Base-by-base conservation (phyloP, 2,797 vertebrate genomes). In the Acrossocheilus wenchowensis region DNA sequence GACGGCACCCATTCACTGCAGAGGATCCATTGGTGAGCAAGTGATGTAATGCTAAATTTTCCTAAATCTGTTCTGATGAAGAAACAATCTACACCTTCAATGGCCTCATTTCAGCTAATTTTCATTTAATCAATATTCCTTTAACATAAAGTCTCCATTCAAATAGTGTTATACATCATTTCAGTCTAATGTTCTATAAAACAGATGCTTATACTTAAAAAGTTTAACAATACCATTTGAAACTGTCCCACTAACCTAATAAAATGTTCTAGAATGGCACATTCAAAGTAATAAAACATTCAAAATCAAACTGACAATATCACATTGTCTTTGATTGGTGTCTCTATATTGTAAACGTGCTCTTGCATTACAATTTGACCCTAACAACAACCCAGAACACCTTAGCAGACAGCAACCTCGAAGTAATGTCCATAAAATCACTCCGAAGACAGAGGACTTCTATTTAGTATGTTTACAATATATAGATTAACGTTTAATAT, bases 351-450 rank as follows among this genome's bases (percentile, higher is more conserved):
- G 12, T 8, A 68, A 68, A 68, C 6, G 6, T 15, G 2, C 14
- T 34, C 26, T 68, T 43, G 4, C 43, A 50, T 50, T 50, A 10
- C n/a, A 74, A 10, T 50, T 74, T 11, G 45, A 50, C 45, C 43
- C 45, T 30, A 50, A 45, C 72, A 75, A 75, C 26, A 52, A 75
- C 17, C 45, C 73, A 75, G 73, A 75, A 34, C 73, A 30, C 72
- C 14, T 26, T 75, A 75, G 26, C 73, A 74, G 6, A 15, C 21
- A 75, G 45, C 73, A 74, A 50, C 45, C n/a, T 48, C 8, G 9
- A 74, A 26, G 41, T 48, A 72, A 48, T 26, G 48, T 11, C n/a
- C 4, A 9, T 19, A 30, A 74, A 9, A 50, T 50, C 26, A 30
- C 4, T 30, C 14, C 5, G n/a, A 26, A 73, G 14, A 9, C 43